Evolutionary conservation across 1,140 invertebrate genomes (phyloP), one percentile per base, ranked within the genome.

Genomic region (Argopecten irradians): DNA sequence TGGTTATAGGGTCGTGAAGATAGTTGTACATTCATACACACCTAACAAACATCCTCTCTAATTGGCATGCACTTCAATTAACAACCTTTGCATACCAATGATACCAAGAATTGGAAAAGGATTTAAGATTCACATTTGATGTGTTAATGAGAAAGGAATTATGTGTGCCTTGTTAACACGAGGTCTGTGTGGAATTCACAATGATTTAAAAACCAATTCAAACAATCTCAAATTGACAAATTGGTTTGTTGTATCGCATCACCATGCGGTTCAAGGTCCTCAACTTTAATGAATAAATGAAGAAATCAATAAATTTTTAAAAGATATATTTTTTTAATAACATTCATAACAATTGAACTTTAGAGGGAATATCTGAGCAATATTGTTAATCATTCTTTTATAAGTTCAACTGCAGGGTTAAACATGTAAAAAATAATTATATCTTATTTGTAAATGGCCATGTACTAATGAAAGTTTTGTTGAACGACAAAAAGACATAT

Each of bases 11-110:
- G 36, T n/a, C n/a, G n/a, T 39, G 16, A 28, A 71, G 55, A 71
- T 71, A n/a, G 43, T 71, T 71, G 1, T 71, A 71, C 14, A 22
- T 28, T n/a, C 16, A 71, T 39, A 39, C 36, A 39, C 43, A 71
- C n/a, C 55, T 71, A 28, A 71, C 22, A 7, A 71, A 71, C 55
- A n/a, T 22, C 8, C 55, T 28, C n/a, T n/a, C 55, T 71, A 71
- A 71, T 71, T 71, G 55, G n/a, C 55, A 71, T 71, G n/a, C 55
- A 71, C 55, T 71, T 71, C 55, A 71, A 71, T 71, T 71, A 71
- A 71, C 55, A 71, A 28, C 22, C 55, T 28, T 71, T 71, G 55
- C 55, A 71, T 71, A 71, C 55, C 55, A 71, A 71, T 71, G 55
- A 28, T 71, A 28, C 8, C 28, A 16, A 71, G 55, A 71, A 71